These are phyloP conservation scores for Enteromius unitaeniatus DNA, from an alignment of 2,797 vertebrate species.

Conservation along the genomic window DNA sequence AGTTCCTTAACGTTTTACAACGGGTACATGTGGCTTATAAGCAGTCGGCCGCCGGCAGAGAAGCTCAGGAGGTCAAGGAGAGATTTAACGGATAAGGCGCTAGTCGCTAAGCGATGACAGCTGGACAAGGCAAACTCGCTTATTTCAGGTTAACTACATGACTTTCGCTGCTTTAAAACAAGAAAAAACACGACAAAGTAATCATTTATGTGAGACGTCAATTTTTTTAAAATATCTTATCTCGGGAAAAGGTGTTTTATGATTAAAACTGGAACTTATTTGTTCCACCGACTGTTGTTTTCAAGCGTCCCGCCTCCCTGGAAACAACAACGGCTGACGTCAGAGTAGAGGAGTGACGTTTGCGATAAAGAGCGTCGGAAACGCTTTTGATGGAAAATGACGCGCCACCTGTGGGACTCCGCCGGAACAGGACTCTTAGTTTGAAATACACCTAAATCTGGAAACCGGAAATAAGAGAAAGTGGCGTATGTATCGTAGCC, in stretches of 20 bases:
- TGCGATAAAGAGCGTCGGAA: constrained; percentile 26
- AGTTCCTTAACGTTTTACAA: not conserved
- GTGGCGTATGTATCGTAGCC: too few species aligned
- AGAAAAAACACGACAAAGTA: not conserved
- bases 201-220: not conserved
- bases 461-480: constrained; percentile 19
- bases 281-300: not conserved
- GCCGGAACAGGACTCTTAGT: constrained; percentile 43
- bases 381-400: not conserved
- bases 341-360: constrained; percentile 11
- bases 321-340: constrained; percentile 35
- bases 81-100: constrained; percentile 19
- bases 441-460: not conserved
- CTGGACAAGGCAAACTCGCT: not conserved
- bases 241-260: not conserved
- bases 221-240: not conserved
- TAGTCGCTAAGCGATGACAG: not conserved
- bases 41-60: not conserved
- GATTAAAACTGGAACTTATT: not conserved
- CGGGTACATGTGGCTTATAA: not conserved
- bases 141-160: not conserved
- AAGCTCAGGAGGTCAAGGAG: not conserved
- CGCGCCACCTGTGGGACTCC: constrained; percentile 23
- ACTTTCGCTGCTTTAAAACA: too few species aligned
- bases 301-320: constrained; percentile 59